These are phyloP conservation scores for Sylvilagus floridanus DNA, from an alignment of 2,797 vertebrate species.

Conservation along the genomic window DNA sequence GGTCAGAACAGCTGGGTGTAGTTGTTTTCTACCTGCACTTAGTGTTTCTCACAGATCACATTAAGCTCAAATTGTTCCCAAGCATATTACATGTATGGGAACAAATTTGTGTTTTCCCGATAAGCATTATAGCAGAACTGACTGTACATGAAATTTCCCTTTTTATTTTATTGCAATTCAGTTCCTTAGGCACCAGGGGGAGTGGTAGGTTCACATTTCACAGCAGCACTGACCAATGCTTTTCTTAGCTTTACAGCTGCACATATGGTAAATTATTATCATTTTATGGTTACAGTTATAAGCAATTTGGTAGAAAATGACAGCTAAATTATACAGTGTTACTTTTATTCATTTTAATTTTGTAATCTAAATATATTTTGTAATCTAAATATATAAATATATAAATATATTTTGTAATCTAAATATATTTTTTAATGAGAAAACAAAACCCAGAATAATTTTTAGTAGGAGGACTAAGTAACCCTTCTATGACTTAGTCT, in stretches of 20 bases:
- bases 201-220: conserved; percentile 81
- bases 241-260: conserved; percentile 85
- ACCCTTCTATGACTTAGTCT: conserved; percentile 68
- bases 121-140: neutral
- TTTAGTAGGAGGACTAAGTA: conserved; percentile 67
- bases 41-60: neutral
- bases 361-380: conserved; percentile 86
- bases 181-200: conserved; percentile 84
- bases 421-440: conserved; percentile 85
- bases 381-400: too few species aligned
- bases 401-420: conserved; percentile 87
- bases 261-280: conserved; percentile 89
- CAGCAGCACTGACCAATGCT: conserved; percentile 82
- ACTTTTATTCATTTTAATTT: conserved; percentile 91
- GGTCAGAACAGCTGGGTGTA: neutral
- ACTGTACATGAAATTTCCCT: conserved; percentile 4
- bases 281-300: conserved; percentile 91
- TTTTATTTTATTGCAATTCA: conserved; percentile 84
- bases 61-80: conserved; percentile 15
- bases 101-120: conserved; percentile 56
- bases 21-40: conserved; percentile 14
- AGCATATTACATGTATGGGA: neutral
- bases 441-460: conserved; percentile 79
- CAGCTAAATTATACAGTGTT: conserved; percentile 89
- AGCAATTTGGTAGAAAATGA: conserved; percentile 90